phyloP scores from a whole-genome alignment of 1,140 invertebrate genomes.

The Gonatopus flavifemur region DNA sequence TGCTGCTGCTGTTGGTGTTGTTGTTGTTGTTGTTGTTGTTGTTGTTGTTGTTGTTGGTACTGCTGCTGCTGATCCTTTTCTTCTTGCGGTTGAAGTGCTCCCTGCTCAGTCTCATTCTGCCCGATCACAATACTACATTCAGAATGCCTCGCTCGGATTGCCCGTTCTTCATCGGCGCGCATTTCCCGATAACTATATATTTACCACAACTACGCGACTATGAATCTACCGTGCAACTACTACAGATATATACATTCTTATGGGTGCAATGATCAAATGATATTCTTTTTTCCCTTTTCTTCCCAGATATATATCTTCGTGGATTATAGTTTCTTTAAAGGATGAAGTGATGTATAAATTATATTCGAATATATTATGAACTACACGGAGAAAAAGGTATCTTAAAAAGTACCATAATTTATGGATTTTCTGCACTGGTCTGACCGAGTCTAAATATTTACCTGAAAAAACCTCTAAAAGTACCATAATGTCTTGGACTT shows the following conservation, averaged over 20 bases:
- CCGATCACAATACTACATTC: constrained; percentile 54
- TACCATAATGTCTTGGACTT: too few species aligned
- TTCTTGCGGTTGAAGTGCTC: constrained; percentile 30
- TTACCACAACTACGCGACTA: constrained; percentile 39
- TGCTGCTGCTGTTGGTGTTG: constrained; percentile 28
- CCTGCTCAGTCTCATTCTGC: constrained; percentile 49
- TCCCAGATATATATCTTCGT: too few species aligned
- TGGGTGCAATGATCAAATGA: constrained; percentile 37
- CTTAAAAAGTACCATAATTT: too few species aligned
- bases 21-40: constrained; percentile 29
- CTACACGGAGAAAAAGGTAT: too few species aligned
- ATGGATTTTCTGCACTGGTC: too few species aligned
- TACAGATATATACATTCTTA: constrained; percentile 29
- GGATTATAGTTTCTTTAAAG: too few species aligned
- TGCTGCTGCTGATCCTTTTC: constrained; percentile 19
- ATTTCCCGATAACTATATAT: constrained; percentile 39
- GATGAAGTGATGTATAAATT: too few species aligned
- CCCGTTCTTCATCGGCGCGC: constrained; percentile 38
- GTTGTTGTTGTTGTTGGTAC: constrained; percentile 18
- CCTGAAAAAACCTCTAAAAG: too few species aligned
- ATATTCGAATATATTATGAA: too few species aligned
- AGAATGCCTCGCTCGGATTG: constrained; percentile 48
- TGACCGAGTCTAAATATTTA: too few species aligned
- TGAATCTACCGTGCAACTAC: constrained; percentile 32
- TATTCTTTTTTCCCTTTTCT: too few species aligned